Percentiles rank a stretch among this genome's conserved stretches.
Conservation (phyloP, 2,113 vertebrate genomes). For the Pterocles gutturalis region DNA sequence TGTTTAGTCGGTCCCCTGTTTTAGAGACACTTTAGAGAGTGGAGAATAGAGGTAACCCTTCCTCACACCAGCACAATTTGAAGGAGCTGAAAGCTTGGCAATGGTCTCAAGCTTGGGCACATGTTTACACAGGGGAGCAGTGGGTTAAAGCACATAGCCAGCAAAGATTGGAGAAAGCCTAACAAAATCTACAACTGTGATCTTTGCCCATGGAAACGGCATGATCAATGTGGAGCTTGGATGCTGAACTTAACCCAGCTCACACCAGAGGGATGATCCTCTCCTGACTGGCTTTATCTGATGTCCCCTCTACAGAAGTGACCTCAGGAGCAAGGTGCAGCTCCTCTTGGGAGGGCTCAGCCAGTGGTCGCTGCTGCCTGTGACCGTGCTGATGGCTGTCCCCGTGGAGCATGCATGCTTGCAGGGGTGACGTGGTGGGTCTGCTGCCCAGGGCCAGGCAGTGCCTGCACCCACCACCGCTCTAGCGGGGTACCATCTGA, state of each 20-base stretch:
- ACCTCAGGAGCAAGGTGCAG: neutral
- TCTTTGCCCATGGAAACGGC: neutral
- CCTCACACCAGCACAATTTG: neutral
- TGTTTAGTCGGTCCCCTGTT: neutral
- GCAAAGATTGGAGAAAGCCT: neutral
- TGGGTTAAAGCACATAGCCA: neutral
- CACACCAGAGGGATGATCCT: neutral
- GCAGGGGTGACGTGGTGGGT: neutral
- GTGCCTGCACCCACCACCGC: neutral
- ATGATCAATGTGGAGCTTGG: neutral
- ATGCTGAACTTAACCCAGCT: neutral
- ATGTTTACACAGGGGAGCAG: neutral
- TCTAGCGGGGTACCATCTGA: neutral
- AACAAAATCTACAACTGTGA: neutral
- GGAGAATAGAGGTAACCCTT: neutral
- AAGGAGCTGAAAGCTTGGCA: neutral
- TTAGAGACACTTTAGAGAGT: neutral
- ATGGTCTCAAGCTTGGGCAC: neutral
- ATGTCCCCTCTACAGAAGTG: neutral
- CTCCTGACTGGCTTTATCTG: neutral
- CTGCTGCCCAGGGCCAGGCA: neutral
- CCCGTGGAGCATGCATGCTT: rapidly evolving
- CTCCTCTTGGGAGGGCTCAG: neutral
- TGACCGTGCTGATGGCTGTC: neutral
- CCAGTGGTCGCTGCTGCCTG: neutral